Conservation (phyloP, 2,888 invertebrate genomes). For the Hemithea aestivaria region DNA sequence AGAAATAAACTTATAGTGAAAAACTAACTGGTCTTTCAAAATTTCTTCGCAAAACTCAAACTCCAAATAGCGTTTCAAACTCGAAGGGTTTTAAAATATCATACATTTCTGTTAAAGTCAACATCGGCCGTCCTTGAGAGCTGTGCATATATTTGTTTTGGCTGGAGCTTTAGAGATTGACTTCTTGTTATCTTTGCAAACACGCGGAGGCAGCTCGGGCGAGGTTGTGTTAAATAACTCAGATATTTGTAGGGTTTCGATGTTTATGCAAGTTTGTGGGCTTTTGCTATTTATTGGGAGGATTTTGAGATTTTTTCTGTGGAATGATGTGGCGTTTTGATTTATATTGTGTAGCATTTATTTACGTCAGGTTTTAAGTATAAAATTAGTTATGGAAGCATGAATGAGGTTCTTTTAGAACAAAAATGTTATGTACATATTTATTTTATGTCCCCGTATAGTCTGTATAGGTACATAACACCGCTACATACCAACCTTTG, state of each 20-base stretch:
- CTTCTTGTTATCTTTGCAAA: slow-evolving; percentile 69
- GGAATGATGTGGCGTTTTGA: background rate
- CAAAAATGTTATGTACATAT: too few species aligned
- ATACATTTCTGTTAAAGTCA: slow-evolving; percentile 31
- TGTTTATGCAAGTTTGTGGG: slow-evolving; percentile 16
- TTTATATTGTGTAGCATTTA: too few species aligned
- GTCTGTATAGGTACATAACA: too few species aligned
- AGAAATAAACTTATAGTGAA: too few species aligned
- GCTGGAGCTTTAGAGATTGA: slow-evolving; percentile 53
- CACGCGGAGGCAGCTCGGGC: slow-evolving; percentile 37
- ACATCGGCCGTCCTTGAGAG: slow-evolving; percentile 51
- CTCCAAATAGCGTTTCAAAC: background rate
- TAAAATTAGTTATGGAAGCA: too few species aligned
- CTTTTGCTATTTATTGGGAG: slow-evolving; percentile 2
- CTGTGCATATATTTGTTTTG: slow-evolving; percentile 68
- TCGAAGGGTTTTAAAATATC: slow-evolving; percentile 4
- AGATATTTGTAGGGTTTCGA: slow-evolving; percentile 13
- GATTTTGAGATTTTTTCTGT: background rate
- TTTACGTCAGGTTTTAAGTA: too few species aligned
- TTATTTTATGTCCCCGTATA: too few species aligned
- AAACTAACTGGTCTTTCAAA: too few species aligned
- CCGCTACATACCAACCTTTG: too few species aligned
- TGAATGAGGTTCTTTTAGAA: too few species aligned
- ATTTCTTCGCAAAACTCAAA: background rate
- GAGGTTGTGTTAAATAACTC: slow-evolving; percentile 19